Evolutionary conservation across 2,113 vertebrate genomes (phyloP).

Genomic region (Mystacornis crossleyi): DNA sequence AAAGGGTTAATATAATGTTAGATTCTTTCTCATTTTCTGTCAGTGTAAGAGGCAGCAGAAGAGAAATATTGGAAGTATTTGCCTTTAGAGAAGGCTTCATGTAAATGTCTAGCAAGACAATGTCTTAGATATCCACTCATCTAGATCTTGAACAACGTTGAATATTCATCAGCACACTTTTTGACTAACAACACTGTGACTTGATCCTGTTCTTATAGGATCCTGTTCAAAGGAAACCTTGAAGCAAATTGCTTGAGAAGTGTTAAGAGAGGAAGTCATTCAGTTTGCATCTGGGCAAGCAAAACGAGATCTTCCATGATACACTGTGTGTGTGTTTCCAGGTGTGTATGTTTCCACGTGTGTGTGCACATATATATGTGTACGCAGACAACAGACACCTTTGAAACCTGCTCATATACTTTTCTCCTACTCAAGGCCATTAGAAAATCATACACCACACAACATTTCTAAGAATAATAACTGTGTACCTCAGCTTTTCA

Average conservation of each 20-base stretch:
- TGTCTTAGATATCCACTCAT: background rate
- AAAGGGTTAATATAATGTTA: background rate
- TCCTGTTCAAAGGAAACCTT: background rate
- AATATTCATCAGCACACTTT: background rate
- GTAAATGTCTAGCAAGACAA: background rate
- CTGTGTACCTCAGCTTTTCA: background rate
- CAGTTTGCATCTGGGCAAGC: background rate
- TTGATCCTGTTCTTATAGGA: background rate
- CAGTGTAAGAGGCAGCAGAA: background rate
- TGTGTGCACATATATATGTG: rapidly evolving
- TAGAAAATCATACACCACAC: background rate
- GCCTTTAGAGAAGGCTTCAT: background rate
- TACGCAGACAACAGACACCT: background rate
- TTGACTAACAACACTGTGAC: background rate
- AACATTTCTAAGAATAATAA: background rate
- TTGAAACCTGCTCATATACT: background rate
- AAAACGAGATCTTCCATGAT: background rate
- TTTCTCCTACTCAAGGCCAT: background rate
- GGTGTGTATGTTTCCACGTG: background rate
- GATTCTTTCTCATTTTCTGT: background rate
- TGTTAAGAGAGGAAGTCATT: background rate
- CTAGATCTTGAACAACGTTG: background rate
- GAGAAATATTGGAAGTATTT: background rate
- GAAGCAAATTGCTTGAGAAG: background rate
- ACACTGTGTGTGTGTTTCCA: background rate